Evolutionary conservation across 1,140 invertebrate genomes (phyloP), one percentile per base, ranked within the genome.

Genomic region (Achatina immaculata): DNA sequence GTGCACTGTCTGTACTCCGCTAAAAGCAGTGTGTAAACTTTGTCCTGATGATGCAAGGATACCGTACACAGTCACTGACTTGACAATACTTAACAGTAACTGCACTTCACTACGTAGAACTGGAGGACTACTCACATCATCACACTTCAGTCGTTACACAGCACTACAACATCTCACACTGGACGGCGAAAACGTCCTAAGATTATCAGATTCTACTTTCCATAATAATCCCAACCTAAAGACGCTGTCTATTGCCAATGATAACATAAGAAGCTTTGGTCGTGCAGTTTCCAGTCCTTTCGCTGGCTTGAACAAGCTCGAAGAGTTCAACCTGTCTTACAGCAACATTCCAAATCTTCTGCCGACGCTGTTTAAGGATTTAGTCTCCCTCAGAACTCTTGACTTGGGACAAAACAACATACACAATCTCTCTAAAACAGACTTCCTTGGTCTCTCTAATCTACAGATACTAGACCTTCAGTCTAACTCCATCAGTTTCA

Each of bases 371-470:
- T 86, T 87, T 36, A 24, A 43, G 43, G 19, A 80, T 9, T 76
- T 86, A 11, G 71, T 58, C 6, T 42, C 42, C 9, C 75, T 87
- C 0, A 79, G 77, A 16, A 74, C 76, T 21, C 77, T 88, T 2
- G 62, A 84, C 38, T 36, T 88, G 31, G 74, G 68, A 21, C 31
- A 51, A 11, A 88, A 88, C 75, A 65, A 78, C 7, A n/a, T 88
- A 7, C 24, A 68, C n/a, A 31, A 6, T 4, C 76, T 88, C 11
- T 48, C 76, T 2, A 38, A 76, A 4, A 43, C 76, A 28, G 82
- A 65, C 34, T 88, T 88, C 77, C 42, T 79, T 42, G 87, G 86
- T 2, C 83, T 88, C 14, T 19, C 24, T 1, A 85, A 77, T 45
- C 55, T 88, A 21, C 45, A 81, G 21, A 79, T 51, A 0, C 42